phyloP scores from a whole-genome alignment of 2,113 vertebrate genomes.

The Gadus chalcogrammus region DNA sequence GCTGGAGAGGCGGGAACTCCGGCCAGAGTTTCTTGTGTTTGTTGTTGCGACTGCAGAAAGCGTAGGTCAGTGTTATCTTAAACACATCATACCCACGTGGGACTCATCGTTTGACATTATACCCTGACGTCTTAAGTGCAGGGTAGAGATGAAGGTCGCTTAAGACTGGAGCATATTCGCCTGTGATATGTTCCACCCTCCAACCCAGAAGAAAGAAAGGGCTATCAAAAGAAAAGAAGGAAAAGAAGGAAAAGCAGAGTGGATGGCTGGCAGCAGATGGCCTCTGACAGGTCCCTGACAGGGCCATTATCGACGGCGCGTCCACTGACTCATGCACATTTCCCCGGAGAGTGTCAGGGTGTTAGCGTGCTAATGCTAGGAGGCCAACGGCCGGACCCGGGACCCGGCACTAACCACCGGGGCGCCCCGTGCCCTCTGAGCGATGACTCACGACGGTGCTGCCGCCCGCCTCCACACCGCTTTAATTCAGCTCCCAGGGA shows the following conservation, averaged over 20 bases:
- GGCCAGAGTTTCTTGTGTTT: no score
- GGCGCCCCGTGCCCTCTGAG: constrained; percentile 31
- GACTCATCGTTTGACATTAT: no score
- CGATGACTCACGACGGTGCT: constrained; percentile 46
- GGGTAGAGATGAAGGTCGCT: no score
- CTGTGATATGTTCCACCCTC: no score
- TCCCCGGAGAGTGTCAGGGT: constrained; percentile 20
- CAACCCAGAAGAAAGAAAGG: no score
- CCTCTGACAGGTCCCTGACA: constrained; percentile 34
- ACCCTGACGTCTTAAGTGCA: no score
- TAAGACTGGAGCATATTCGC: no score
- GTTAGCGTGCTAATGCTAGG: constrained; percentile 40
- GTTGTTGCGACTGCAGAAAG: no score
- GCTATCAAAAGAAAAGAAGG: neutral
- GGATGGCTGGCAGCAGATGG: neutral
- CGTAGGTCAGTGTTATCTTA: no score
- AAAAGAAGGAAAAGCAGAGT: neutral
- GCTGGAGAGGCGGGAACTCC: no score
- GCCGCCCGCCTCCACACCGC: constrained; percentile 25
- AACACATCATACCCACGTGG: no score
- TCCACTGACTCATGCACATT: constrained; percentile 26
- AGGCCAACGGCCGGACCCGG: constrained; percentile 33
- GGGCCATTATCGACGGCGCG: constrained; percentile 16
- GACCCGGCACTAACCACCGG: constrained; percentile 51
- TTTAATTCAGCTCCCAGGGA: constrained; percentile 45